Evolutionary conservation across 2,888 invertebrate species (phyloP), one percentile per base, ranked within the genome.

Genomic region (Troides helena): DNA sequence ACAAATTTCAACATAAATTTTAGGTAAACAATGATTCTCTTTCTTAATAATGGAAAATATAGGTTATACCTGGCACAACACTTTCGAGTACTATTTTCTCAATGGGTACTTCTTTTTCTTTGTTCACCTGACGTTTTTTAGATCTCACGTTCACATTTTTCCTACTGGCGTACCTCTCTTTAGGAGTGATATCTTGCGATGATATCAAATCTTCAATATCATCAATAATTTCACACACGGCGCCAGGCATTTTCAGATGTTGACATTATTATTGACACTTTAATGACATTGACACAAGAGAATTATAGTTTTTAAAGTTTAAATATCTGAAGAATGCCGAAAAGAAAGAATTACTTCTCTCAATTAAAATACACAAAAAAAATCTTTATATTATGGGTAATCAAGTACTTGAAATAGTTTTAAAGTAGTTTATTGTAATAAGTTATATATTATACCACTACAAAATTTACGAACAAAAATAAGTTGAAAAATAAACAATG

Each of bases 131-230:
- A 39, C 90, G 90, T 80, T 93, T 95, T 74, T 92, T 95, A 0
- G 94, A 94, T 65, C 96, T 93, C 14, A 96, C 93, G 72, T 94
- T 96, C 0, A 97, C 95, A 83, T 90, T 93, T 80, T 95, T 96
- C 73, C 95, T 94, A 75, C 94, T 95, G 65, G 95, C 94, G 77
- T 97, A 96, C 74, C 96, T 93, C 77, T 96, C 95, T 80, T 96
- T 96, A 0, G 97, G 96, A 53, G 95, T 95, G 43, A 97, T 94
- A 81, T 97, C 96, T 76, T 97, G 95, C 0, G 96, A 94, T 36
- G 95, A 95, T 88, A 97, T 96, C 78, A 97, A 90, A 93, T 97
- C 97, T 88, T 97, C 97, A 72, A 97, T 97, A 88, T 97, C 97
- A 69, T 95, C 96, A 75, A 97, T 95, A 77, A 95, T 94, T 89